A percentile compares a stretch with the other conserved stretches of the same genome.
Evolutionary conservation across 2,797 vertebrate genomes (phyloP).

Genomic region (Pangasius djambal): DNA sequence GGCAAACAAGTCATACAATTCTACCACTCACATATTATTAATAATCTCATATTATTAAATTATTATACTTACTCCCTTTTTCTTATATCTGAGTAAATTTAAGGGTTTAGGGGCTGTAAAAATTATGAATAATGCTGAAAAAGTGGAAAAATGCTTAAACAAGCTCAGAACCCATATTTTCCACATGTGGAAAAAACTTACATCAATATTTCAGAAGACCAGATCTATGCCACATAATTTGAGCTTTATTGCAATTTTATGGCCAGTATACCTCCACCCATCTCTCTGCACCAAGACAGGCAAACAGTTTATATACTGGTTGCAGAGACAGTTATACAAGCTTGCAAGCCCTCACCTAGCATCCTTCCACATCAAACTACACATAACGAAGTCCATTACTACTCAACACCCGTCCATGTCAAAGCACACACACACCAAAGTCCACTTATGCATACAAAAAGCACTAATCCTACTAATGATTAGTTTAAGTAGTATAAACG

Average conservation of each 20-base stretch:
- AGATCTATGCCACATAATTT: not conserved
- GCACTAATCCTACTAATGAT: not conserved
- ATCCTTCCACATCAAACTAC: not conserved
- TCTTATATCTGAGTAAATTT: not conserved
- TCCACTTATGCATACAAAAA: not conserved
- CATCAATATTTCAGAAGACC: not conserved
- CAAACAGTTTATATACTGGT: not conserved
- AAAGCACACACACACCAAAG: slow-evolving; percentile 1
- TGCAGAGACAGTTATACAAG: not conserved
- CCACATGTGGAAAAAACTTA: not conserved
- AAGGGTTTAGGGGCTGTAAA: not conserved
- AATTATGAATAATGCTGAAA: not conserved
- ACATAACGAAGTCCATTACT: not conserved
- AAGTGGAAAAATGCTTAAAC: not conserved
- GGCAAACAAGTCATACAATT: slow-evolving; percentile 22
- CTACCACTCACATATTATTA: not conserved
- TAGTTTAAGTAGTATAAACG: not conserved
- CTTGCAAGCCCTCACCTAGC: not conserved
- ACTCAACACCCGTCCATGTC: not conserved
- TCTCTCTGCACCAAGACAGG: not conserved
- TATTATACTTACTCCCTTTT: not conserved
- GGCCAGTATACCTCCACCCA: not conserved
- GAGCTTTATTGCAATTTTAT: not conserved
- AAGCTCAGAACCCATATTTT: not conserved
- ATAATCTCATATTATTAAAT: not conserved